These are phyloP conservation scores for Zingel zingel DNA, from an alignment of 2,113 vertebrate genomes.

Conservation along the genomic window DNA sequence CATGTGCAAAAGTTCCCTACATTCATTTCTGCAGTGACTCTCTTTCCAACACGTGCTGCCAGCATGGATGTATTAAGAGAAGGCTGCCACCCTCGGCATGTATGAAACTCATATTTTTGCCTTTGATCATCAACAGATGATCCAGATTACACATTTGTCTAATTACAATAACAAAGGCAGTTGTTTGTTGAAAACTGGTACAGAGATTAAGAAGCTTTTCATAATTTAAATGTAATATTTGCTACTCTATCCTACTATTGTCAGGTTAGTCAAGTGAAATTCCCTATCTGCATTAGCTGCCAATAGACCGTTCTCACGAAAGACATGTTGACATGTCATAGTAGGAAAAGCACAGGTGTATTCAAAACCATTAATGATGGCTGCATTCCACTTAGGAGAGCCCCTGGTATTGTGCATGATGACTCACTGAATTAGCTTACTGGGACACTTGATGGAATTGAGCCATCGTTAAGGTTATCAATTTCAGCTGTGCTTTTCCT, in stretches of 20 bases:
- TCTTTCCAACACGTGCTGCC: background rate
- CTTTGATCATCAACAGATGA: background rate
- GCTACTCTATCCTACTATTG: background rate
- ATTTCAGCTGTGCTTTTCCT: too few relatives aligned
- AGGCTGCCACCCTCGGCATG: background rate
- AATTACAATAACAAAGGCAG: background rate
- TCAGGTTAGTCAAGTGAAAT: background rate
- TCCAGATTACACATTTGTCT: background rate
- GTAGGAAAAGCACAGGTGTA: too few relatives aligned
- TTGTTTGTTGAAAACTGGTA: background rate
- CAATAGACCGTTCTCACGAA: too few relatives aligned
- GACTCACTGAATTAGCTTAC: too few relatives aligned
- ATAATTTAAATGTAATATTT: too few relatives aligned
- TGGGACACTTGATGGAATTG: too few relatives aligned
- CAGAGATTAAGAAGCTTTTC: background rate
- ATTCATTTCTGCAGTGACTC: background rate
- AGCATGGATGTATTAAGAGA: background rate
- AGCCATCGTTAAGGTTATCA: too few relatives aligned
- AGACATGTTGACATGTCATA: too few relatives aligned
- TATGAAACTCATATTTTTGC: background rate
- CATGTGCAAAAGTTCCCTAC: background rate
- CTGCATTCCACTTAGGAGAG: too few relatives aligned
- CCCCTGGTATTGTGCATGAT: too few relatives aligned
- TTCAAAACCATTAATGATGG: too few relatives aligned
- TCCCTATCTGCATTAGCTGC: background rate